Evolutionary conservation across 2,888 invertebrate genomes (phyloP).

Genomic region (Drosophila pegasa): DNA sequence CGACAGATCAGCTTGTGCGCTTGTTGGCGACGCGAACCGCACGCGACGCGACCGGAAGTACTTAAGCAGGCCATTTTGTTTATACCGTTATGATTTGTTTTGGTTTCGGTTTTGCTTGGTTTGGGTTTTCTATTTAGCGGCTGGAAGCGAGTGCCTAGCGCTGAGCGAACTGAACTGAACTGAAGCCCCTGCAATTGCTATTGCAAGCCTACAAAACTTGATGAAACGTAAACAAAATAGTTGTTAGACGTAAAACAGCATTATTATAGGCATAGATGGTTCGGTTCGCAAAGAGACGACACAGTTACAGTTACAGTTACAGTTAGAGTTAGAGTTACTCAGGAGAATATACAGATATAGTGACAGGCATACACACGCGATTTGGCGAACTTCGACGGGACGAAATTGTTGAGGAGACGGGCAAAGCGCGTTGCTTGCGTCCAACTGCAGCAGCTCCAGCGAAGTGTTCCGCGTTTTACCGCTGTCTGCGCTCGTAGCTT

Average conservation of each 20-base stretch:
- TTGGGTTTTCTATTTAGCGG: slow-evolving; percentile 14
- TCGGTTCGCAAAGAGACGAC: slow-evolving; percentile 7
- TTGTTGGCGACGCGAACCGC: slow-evolving; percentile 79
- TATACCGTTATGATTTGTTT: slow-evolving; percentile 14
- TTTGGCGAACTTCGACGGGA: slow-evolving; percentile 22
- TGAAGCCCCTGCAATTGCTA: slow-evolving; percentile 1
- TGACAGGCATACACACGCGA: slow-evolving; percentile 28
- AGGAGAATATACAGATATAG: background rate
- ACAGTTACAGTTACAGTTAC: slow-evolving; percentile 9
- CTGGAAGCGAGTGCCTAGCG: slow-evolving; percentile 14
- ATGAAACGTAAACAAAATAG: slow-evolving; percentile 16
- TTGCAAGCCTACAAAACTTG: slow-evolving; percentile 15
- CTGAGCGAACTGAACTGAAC: slow-evolving; percentile 7
- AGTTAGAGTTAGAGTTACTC: background rate
- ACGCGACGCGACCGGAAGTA: slow-evolving; percentile 82
- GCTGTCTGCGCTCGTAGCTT: slow-evolving; percentile 53
- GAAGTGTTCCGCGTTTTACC: slow-evolving; percentile 71
- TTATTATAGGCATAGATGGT: slow-evolving; percentile 32
- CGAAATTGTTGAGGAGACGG: slow-evolving; percentile 24
- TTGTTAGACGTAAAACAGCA: slow-evolving; percentile 35
- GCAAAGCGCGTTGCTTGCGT: slow-evolving; percentile 77
- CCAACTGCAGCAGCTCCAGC: slow-evolving; percentile 80
- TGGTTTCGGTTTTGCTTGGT: slow-evolving; percentile 10
- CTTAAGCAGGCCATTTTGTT: slow-evolving; percentile 82
- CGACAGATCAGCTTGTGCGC: slow-evolving; percentile 80